phyloP scores from a whole-genome alignment of 35 echinoderm and acorn worm genomes.

The Eucidaris tribuloides region DNA sequence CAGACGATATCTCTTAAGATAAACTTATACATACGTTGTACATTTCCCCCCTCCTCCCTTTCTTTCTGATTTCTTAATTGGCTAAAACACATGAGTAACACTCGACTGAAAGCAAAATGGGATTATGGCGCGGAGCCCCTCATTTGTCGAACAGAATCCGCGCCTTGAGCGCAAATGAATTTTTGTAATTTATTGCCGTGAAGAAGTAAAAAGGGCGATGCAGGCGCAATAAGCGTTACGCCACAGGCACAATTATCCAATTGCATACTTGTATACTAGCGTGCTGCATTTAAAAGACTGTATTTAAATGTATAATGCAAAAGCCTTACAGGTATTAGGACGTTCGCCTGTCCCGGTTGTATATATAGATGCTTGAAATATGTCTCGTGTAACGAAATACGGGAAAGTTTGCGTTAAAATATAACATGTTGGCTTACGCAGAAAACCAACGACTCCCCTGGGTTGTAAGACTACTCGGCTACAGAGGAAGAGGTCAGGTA shows the following conservation, averaged over 20 bases:
- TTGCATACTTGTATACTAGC: conserved; percentile 17
- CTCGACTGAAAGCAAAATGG: background rate
- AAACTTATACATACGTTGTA: background rate
- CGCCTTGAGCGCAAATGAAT: conserved; percentile 14
- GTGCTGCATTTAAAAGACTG: conserved; percentile 31
- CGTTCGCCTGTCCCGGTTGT: background rate
- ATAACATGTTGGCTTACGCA: conserved; percentile 23
- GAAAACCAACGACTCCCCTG: conserved; percentile 17
- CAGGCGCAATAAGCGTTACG: background rate
- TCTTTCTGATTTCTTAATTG: background rate
- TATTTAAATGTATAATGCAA: conserved; percentile 35
- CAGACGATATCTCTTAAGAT: background rate
- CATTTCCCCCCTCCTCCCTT: background rate
- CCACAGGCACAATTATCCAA: background rate
- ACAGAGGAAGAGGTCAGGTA: background rate
- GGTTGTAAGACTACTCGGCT: background rate
- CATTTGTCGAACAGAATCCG: background rate
- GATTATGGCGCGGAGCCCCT: background rate
- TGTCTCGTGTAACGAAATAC: conserved; percentile 7
- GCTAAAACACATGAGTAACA: background rate
- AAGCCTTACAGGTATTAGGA: conserved; percentile 9
- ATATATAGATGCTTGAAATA: background rate
- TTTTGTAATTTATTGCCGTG: conserved; percentile 5
- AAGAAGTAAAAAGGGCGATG: background rate
- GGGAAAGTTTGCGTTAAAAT: conserved; percentile 33